These are phyloP conservation scores for Magallana nippona DNA, from an alignment of 2,888 invertebrate genomes.

Conservation along the genomic window DNA sequence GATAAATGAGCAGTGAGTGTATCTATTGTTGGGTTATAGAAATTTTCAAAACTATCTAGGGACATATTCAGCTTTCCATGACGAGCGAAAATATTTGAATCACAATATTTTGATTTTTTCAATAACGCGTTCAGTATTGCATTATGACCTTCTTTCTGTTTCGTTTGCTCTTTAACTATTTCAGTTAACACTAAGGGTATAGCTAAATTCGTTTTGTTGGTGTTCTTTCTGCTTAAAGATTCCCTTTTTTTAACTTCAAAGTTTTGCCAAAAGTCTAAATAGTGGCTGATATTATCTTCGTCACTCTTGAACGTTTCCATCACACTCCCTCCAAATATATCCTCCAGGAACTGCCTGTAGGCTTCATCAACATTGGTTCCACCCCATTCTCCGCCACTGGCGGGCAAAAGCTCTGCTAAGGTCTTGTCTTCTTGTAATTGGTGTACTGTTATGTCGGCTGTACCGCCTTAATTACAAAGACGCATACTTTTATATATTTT, in stretches of 20 bases:
- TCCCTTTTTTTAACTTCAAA: slow-evolving; percentile 43
- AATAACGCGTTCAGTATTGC: slow-evolving; percentile 17
- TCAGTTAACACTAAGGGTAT: slow-evolving; percentile 30
- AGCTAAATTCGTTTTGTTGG: slow-evolving; percentile 20
- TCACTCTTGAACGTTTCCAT: slow-evolving; percentile 19
- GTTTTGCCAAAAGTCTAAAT: slow-evolving; percentile 25
- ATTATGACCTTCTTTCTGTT: not conserved
- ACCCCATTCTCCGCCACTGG: slow-evolving; percentile 41
- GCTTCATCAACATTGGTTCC: slow-evolving; percentile 37
- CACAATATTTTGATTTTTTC: not conserved
- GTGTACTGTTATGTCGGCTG: slow-evolving; percentile 43
- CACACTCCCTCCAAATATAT: slow-evolving; percentile 26
- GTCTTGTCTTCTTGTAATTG: slow-evolving; percentile 11
- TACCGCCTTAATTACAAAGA: slow-evolving; percentile 24
- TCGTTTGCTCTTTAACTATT: slow-evolving; percentile 13
- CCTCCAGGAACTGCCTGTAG: slow-evolving; percentile 24
- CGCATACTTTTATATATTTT: no score
- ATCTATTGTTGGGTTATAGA: slow-evolving; percentile 30
- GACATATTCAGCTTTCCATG: slow-evolving; percentile 15
- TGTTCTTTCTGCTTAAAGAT: not conserved
- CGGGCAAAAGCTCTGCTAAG: slow-evolving; percentile 21
- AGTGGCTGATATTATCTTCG: slow-evolving; percentile 13
- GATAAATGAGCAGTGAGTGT: slow-evolving; percentile 10
- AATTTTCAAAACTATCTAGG: not conserved
- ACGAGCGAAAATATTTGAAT: not conserved